Evolutionary conservation across 1,140 invertebrate genomes (phyloP).

Genomic region (Nephotettix cincticeps): DNA sequence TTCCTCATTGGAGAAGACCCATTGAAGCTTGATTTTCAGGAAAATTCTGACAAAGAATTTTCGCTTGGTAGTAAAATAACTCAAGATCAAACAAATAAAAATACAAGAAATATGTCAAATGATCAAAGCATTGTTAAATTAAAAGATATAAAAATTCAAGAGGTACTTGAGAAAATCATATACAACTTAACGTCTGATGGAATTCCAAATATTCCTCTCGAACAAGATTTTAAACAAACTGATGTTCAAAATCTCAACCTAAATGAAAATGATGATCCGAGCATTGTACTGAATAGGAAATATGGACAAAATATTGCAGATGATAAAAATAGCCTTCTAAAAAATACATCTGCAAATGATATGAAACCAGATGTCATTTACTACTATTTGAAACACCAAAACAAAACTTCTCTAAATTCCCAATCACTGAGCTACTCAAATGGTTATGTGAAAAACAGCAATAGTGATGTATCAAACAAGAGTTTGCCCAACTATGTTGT

Average conservation of each 20-base stretch:
- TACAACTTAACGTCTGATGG: constrained; percentile 8
- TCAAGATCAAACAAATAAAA: neutral
- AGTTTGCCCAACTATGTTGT: constrained; percentile 16
- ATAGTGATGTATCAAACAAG: neutral
- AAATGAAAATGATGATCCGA: neutral
- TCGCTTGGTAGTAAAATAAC: neutral
- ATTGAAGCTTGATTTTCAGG: neutral
- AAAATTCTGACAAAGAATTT: neutral
- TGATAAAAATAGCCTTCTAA: neutral
- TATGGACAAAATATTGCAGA: neutral
- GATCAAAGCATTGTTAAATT: neutral
- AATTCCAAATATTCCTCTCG: neutral
- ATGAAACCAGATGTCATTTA: neutral
- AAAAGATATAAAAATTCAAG: constrained; percentile 14
- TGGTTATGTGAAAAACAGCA: neutral
- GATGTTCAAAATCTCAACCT: neutral
- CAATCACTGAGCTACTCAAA: neutral
- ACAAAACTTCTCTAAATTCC: neutral
- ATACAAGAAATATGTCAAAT: neutral
- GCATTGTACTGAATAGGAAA: constrained; percentile 13
- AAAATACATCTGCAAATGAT: neutral
- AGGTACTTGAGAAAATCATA: constrained; percentile 12
- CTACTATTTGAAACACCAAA: constrained; percentile 2
- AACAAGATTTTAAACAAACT: neutral
- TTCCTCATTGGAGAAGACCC: neutral